Conservation (phyloP, 2,113 vertebrate genomes). For the Deroptyus accipitrinus region DNA sequence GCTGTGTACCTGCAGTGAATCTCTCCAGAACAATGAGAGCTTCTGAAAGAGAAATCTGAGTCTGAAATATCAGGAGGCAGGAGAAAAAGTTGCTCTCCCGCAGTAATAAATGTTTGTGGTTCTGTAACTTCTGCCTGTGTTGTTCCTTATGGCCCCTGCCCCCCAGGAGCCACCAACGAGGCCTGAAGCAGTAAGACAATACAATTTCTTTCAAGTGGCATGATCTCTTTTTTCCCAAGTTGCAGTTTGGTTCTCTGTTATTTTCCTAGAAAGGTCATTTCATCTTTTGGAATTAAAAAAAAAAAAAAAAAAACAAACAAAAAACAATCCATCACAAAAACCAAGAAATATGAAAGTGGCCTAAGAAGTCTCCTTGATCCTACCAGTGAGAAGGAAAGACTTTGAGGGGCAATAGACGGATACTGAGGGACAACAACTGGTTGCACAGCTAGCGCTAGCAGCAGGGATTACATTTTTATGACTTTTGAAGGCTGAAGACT, state of each 20-base stretch:
- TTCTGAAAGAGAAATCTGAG: neutral
- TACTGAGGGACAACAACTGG: neutral
- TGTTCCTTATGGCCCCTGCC: neutral
- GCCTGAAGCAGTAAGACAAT: neutral
- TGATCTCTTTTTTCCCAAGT: neutral
- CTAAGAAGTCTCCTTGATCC: neutral
- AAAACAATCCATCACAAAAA: neutral
- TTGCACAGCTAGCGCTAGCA: neutral
- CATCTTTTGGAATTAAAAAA: neutral
- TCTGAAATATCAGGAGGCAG: neutral
- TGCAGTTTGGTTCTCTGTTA: neutral
- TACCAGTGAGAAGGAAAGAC: neutral
- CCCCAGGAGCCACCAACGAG: neutral
- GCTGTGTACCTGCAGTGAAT: neutral
- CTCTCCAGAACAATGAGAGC: neutral
- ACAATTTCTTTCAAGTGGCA: neutral
- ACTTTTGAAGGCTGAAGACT: neutral
- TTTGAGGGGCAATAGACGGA: neutral
- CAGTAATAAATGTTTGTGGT: neutral
- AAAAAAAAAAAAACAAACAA: neutral
- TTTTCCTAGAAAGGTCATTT: neutral
- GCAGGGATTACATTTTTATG: neutral
- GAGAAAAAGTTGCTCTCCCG: neutral
- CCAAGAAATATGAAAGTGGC: neutral
- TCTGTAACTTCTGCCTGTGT: neutral